phyloP scores from a whole-genome alignment of 2,113 vertebrate species.

The Pterocles gutturalis region DNA sequence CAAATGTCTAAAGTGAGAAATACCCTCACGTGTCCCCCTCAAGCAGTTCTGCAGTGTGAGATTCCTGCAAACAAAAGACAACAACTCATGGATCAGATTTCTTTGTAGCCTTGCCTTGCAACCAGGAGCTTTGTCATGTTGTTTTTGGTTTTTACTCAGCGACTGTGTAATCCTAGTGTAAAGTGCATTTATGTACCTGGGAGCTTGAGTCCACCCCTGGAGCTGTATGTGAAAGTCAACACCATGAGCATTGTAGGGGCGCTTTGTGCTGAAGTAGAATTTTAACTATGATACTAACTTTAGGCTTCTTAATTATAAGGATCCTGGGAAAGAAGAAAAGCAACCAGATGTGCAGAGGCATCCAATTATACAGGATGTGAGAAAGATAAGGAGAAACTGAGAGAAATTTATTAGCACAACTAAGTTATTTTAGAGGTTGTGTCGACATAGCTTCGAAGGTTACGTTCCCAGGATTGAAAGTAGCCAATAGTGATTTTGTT shows the following conservation, averaged over 20 bases:
- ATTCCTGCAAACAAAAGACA: neutral
- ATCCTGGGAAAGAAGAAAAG: too few species aligned
- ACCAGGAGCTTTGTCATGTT: neutral
- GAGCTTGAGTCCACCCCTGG: accelerated
- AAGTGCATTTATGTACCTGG: neutral
- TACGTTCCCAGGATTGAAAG: too few species aligned
- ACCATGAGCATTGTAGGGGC: neutral
- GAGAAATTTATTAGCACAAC: too few species aligned
- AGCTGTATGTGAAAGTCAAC: neutral
- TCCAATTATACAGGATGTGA: too few species aligned
- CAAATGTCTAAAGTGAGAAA: neutral
- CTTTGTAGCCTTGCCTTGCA: neutral
- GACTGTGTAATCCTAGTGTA: neutral
- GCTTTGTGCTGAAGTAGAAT: too few species aligned
- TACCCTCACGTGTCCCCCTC: accelerated
- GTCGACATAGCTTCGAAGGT: too few species aligned
- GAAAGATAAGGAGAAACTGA: too few species aligned
- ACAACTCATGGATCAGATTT: neutral
- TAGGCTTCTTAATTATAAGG: too few species aligned
- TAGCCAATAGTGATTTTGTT: too few species aligned
- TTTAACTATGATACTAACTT: too few species aligned
- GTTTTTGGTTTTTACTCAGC: neutral
- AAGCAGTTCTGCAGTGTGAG: neutral
- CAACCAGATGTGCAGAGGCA: too few species aligned
- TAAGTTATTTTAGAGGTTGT: too few species aligned